These are phyloP conservation scores for Linurgus olivaceus DNA, from an alignment of 2,797 vertebrate genomes.

Conservation along the genomic window DNA sequence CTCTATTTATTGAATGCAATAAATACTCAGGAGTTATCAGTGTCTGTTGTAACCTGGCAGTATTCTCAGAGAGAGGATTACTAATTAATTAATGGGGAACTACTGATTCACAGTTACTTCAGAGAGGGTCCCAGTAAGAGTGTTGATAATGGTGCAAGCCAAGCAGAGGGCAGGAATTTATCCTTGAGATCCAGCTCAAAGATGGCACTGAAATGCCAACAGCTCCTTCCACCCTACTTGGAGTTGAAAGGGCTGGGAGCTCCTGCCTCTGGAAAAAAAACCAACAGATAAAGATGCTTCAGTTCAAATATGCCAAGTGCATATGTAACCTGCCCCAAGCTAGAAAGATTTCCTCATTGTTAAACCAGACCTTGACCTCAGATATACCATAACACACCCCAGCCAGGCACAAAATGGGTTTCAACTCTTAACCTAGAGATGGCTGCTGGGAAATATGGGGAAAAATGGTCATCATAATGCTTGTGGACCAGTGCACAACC, in stretches of 20 bases:
- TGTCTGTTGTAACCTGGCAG: background rate
- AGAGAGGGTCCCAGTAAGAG: background rate
- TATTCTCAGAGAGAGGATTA: background rate
- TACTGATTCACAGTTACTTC: background rate
- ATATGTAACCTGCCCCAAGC: background rate
- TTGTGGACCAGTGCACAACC: background rate
- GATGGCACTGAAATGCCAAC: background rate
- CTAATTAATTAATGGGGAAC: constrained; percentile 31
- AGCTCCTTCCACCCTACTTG: background rate
- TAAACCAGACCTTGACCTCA: constrained; percentile 37
- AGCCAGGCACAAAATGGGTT: background rate
- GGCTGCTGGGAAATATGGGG: background rate
- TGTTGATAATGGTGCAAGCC: background rate
- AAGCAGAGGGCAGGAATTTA: constrained; percentile 23
- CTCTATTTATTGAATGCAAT: constrained; percentile 17
- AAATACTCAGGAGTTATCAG: constrained; percentile 24
- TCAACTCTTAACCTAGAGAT: background rate
- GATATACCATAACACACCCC: background rate
- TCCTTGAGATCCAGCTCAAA: constrained; percentile 12
- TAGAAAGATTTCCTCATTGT: constrained; percentile 30
- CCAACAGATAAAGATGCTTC: constrained; percentile 30
- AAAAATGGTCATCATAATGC: background rate
- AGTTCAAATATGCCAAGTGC: constrained; percentile 17
- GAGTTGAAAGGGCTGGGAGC: background rate
- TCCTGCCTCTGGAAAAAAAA: background rate